Base-by-base conservation (phyloP, 2,888 invertebrate genomes). In the Zhengitettix transpicula region DNA sequence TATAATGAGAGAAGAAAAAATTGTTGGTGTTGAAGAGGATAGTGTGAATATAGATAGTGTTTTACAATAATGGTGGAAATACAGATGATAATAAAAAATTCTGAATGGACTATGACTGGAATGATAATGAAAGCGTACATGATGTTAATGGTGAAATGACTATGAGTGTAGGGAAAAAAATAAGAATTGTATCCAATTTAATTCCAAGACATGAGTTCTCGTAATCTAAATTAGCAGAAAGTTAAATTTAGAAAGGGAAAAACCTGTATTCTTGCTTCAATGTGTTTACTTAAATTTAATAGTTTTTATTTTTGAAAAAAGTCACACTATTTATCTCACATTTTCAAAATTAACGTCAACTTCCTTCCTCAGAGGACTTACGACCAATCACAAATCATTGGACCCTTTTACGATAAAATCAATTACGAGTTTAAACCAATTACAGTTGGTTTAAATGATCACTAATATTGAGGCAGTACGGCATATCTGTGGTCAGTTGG, bases 151-250 rank as follows among this genome's bases (percentile, higher is more conserved):
- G n/a, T n/a, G n/a, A 63, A 62, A 55, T 68, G 65, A 69, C 56
- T 74, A 74, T 58, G 72, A 72, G 55, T 73, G 65, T 7, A 66
- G 66, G 28, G 67, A 66, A n/a, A 67, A 66, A 60, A 60, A 58
- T 40, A 64, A 64, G 53, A 64, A 63, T 67, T 44, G 56, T 65
- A 14, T 52, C 61, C 42, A 73, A 68, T 61, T 70, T 76, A 62
- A 75, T 77, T 14, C 78, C 78, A 1, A 69, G 79, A 61, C 70
- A 81, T n/a, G 62, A 81, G 81, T 69, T 74, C 78, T 51, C 71
- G 81, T 42, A 81, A 81, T 68, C 69, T 80, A 47, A 79, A 78
- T 66, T 81, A 82, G 64, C 81, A 79, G 12, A 71, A 65, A 73
- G 71, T 61, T 75, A 75, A 64, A 68, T 68, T 15, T 75, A 75